Conservation (phyloP, 1,140 invertebrate genomes). For the Drosophila nikananu region DNA sequence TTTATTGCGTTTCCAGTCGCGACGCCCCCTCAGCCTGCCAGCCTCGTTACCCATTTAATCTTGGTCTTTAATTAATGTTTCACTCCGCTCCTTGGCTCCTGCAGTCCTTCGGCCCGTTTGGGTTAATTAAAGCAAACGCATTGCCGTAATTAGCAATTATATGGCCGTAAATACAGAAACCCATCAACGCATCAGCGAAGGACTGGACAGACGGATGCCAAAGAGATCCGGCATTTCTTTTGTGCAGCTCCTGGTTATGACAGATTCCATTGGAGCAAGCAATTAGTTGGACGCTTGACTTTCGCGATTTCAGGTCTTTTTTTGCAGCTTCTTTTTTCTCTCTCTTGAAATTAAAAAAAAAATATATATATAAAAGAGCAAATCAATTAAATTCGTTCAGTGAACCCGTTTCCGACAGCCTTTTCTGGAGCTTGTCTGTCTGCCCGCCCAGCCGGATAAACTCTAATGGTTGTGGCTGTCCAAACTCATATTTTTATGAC, state of each 20-base stretch:
- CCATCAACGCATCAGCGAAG: constrained; percentile 22
- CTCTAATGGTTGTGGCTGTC: constrained; percentile 45
- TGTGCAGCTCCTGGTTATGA: constrained; percentile 26
- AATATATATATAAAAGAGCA: constrained; percentile 35
- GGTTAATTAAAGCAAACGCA: constrained; percentile 61
- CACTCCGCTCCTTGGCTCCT: constrained; percentile 6
- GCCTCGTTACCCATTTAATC: constrained; percentile 38
- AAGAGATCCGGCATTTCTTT: constrained; percentile 36
- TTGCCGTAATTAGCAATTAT: constrained; percentile 60
- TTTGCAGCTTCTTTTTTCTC: background rate
- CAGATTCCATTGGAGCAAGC: constrained; percentile 42
- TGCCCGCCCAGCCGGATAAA: constrained; percentile 46
- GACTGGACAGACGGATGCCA: constrained; percentile 2
- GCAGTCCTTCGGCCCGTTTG: constrained; percentile 8
- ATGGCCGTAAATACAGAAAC: constrained; percentile 45
- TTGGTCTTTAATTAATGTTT: constrained; percentile 47
- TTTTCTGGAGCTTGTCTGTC: constrained; percentile 43
- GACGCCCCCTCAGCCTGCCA: background rate
- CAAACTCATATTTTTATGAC: constrained; percentile 37
- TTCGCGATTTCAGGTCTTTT: constrained; percentile 52
- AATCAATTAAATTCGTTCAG: constrained; percentile 76
- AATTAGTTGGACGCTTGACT: constrained; percentile 49
- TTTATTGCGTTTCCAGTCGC: constrained; percentile 67
- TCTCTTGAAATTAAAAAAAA: background rate
- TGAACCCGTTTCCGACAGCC: constrained; percentile 58